Percentiles rank a stretch among this genome's conserved stretches.
Conservation (phyloP, 2,888 invertebrate genomes). For the Laspeyria flexula region DNA sequence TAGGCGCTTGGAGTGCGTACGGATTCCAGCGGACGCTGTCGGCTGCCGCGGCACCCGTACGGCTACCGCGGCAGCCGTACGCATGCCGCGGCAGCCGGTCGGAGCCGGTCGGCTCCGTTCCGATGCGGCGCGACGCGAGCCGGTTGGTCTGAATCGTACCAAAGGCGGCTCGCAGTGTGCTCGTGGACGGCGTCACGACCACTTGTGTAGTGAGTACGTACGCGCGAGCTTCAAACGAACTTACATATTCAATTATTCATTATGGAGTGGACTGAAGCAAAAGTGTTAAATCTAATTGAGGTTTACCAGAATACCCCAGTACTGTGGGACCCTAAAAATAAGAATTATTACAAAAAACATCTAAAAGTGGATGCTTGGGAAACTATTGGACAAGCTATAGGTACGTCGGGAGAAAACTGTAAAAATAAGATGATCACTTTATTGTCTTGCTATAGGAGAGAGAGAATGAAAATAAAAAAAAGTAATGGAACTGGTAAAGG, state of each 20-base stretch:
- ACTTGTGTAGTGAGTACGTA: not conserved
- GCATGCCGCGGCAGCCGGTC: too few relatives aligned
- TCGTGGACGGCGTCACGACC: not conserved
- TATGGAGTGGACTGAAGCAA: not conserved
- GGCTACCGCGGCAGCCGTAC: too few relatives aligned
- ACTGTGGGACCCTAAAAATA: slow-evolving; percentile 7
- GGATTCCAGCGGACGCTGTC: too few relatives aligned
- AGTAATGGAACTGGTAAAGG: slow-evolving; percentile 6
- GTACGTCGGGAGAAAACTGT: slow-evolving; percentile 5
- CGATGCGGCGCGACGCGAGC: too few relatives aligned
- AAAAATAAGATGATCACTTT: slow-evolving; percentile 13
- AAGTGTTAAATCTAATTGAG: slow-evolving; percentile 7
- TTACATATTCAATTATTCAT: too few relatives aligned
- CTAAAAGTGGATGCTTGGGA: slow-evolving; percentile 10
- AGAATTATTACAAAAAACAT: slow-evolving; percentile 6
- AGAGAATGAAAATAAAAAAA: slow-evolving; percentile 7
- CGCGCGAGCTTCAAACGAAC: not conserved
- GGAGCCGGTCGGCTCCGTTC: too few relatives aligned
- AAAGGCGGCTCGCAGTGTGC: slow-evolving; percentile 5
- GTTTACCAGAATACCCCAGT: slow-evolving; percentile 3
- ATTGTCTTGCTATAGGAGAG: slow-evolving; percentile 12
- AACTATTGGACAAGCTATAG: slow-evolving; percentile 1
- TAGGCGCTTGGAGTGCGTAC: too few relatives aligned
- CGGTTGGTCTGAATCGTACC: too few relatives aligned
- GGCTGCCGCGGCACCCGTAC: too few relatives aligned